phyloP scores from a whole-genome alignment of 2,113 vertebrate species.

The Oryzias woworae region DNA sequence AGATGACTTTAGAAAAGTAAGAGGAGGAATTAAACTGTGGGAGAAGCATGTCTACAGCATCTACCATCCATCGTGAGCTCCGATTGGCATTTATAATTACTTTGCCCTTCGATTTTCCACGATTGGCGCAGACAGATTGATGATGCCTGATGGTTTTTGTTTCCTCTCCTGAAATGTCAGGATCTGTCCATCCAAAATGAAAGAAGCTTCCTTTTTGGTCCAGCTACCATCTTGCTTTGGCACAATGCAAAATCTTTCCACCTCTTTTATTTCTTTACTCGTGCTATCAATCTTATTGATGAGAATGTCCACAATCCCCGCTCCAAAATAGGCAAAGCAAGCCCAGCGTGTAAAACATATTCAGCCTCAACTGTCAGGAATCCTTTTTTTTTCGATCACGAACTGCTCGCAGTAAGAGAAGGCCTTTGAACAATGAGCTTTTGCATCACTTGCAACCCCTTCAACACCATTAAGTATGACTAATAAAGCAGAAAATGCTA shows the following conservation, averaged over 20 bases:
- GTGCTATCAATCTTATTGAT: conserved; percentile 67
- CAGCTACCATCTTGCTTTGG: conserved; percentile 47
- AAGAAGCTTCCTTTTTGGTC: conserved; percentile 49
- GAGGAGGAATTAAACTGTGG: not conserved
- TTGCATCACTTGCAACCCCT: conserved; percentile 71
- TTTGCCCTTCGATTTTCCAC: conserved; percentile 36
- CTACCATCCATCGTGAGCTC: conserved; percentile 30
- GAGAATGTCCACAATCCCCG: conserved; percentile 54
- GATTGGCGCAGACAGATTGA: conserved; percentile 26
- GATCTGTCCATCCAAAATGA: conserved; percentile 51
- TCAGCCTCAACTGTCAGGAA: conserved; percentile 67
- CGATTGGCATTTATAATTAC: conserved; percentile 58
- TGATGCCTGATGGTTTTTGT: conserved; percentile 36
- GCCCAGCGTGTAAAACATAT: conserved; percentile 71
- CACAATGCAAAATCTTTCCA: conserved; percentile 38
- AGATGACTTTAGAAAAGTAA: not conserved
- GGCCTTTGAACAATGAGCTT: conserved; percentile 68
- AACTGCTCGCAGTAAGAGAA: conserved; percentile 62
- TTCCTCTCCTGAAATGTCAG: conserved; percentile 47
- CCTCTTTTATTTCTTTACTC: conserved; percentile 51
- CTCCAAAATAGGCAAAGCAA: conserved; percentile 66
- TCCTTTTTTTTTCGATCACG: conserved; percentile 67
- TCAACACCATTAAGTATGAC: conserved; percentile 79
- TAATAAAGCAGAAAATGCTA: conserved; percentile 83
- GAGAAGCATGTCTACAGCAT: conserved; percentile 7